Evolutionary conservation across 1,140 invertebrate genomes (phyloP).

Genomic region (Heliconius eleuchia): DNA sequence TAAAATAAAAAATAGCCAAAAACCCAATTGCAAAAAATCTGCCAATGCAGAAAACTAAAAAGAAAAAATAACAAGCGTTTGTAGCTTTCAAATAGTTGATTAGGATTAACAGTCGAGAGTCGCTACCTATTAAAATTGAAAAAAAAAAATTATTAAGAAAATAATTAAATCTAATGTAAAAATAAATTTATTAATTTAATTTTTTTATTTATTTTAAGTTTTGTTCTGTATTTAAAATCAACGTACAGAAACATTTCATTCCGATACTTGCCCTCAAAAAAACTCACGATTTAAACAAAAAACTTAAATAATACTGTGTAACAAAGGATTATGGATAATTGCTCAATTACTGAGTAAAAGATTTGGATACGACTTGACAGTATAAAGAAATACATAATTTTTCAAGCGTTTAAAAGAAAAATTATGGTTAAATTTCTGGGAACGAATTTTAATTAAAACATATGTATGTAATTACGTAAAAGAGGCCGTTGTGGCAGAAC

Average conservation of each 20-base stretch:
- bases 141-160: too few relatives aligned
- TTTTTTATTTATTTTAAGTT: too few relatives aligned
- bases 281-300: background rate
- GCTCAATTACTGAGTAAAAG: background rate
- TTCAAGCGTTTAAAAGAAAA: background rate
- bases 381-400: background rate
- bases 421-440: background rate
- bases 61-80: too few relatives aligned
- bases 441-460: background rate
- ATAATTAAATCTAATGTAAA: too few relatives aligned
- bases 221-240: too few relatives aligned
- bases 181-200: too few relatives aligned
- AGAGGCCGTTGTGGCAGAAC: background rate
- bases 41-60: too few relatives aligned
- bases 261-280: background rate
- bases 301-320: background rate
- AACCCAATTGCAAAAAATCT: too few relatives aligned
- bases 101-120: too few relatives aligned
- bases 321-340: constrained; percentile 3
- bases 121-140: too few relatives aligned
- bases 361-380: background rate
- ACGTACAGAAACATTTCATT: background rate
- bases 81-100: too few relatives aligned
- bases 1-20: too few relatives aligned
- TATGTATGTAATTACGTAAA: background rate